Conservation (phyloP, 2,797 vertebrate genomes). For the Phoeniculus purpureus region DNA sequence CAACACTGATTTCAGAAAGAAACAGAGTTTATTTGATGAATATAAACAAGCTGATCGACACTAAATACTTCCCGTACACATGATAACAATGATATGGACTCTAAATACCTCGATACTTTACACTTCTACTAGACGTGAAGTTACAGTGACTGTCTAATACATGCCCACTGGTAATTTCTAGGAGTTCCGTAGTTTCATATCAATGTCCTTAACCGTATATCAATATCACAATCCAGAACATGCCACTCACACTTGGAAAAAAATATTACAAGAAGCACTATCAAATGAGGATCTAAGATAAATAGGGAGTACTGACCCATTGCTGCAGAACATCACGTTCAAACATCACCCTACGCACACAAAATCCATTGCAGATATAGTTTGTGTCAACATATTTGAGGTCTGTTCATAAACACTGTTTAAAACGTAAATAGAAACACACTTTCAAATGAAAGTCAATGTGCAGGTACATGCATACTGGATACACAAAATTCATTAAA, state of each 20-base stretch:
- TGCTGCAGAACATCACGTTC: slow-evolving; percentile 87
- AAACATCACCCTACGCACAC: slow-evolving; percentile 88
- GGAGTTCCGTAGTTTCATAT: slow-evolving; percentile 85
- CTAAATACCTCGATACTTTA: slow-evolving; percentile 80
- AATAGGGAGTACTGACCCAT: slow-evolving; percentile 81
- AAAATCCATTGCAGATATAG: slow-evolving; percentile 82
- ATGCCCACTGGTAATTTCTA: slow-evolving; percentile 85
- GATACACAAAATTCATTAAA: slow-evolving; percentile 86
- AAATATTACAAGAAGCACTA: slow-evolving; percentile 92
- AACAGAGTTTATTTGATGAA: slow-evolving; percentile 97
- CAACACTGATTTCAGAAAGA: slow-evolving; percentile 86
- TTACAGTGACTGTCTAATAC: slow-evolving; percentile 85
- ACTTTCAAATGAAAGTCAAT: slow-evolving; percentile 83
- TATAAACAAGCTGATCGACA: slow-evolving; percentile 96
- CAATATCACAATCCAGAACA: slow-evolving; percentile 84
- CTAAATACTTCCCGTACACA: slow-evolving; percentile 87
- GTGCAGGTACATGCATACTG: slow-evolving; percentile 90
- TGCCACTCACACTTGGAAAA: slow-evolving; percentile 86
- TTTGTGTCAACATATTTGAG: slow-evolving; percentile 76
- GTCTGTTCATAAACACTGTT: slow-evolving; percentile 81
- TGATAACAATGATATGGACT: slow-evolving; percentile 82
- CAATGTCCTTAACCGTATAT: slow-evolving; percentile 83
- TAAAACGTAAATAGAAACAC: slow-evolving; percentile 82
- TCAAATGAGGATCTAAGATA: slow-evolving; percentile 86
- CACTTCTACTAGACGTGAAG: slow-evolving; percentile 82